Conservation (phyloP, 2,113 vertebrate species). For the Gallinago paraguaiae region DNA sequence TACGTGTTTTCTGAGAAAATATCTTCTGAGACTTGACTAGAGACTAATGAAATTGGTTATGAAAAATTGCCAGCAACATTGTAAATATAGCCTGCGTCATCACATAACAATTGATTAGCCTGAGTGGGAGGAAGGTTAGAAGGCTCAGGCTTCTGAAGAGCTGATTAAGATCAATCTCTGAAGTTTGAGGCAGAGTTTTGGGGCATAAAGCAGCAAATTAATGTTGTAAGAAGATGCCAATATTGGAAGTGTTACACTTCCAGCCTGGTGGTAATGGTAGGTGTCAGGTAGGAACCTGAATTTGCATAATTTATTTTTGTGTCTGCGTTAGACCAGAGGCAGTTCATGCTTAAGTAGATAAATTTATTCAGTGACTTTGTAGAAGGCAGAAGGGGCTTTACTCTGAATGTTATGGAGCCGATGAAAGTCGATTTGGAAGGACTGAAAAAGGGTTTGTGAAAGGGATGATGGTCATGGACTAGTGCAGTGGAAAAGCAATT, state of each 20-base stretch:
- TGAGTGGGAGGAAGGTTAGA: neutral
- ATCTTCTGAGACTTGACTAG: neutral
- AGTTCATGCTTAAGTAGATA: neutral
- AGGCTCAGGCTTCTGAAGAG: neutral
- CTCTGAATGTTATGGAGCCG: neutral
- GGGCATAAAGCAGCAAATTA: neutral
- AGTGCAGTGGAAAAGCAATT: neutral
- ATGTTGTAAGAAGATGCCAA: neutral
- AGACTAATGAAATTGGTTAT: neutral
- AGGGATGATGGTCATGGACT: neutral
- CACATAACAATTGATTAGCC: neutral
- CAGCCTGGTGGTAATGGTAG: neutral
- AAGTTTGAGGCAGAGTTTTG: neutral
- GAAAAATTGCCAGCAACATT: neutral
- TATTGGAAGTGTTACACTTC: neutral
- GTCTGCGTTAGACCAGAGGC: neutral
- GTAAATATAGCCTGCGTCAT: neutral
- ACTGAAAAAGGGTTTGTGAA: neutral
- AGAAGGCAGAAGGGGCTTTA: neutral
- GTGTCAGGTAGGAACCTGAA: neutral
- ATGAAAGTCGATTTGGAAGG: neutral
- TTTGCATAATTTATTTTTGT: neutral
- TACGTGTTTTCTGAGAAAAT: neutral
- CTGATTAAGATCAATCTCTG: neutral
- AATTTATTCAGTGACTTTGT: neutral